Evolutionary conservation across 2,113 vertebrate species (phyloP), one percentile per base, ranked within the genome.

Genomic region (Ancistrus triradiatus): DNA sequence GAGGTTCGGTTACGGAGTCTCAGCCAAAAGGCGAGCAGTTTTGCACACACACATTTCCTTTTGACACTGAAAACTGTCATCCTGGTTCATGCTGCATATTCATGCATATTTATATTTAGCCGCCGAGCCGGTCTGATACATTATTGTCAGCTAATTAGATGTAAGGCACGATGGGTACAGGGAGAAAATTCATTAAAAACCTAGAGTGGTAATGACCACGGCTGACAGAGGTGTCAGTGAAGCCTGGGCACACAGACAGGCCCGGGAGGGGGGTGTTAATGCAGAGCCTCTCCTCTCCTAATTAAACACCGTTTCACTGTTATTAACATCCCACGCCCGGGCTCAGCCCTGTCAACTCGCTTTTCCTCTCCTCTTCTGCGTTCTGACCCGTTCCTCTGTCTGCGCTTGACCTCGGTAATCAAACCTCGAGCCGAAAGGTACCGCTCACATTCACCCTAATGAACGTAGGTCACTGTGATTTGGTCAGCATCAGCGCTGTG

Each of bases 101-200:
- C 95, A 96, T 95, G 93, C 93, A 93, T 87, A 89, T 88, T 89
- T 97, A 97, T 97, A 95, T 95, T 95, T 95, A 93, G 91, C 91
- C 87, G 71, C 78, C 79, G 89, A 88, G 84, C 82, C 82, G 87
- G 87, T 90, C 91, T 87, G 87, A 90, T 93, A 93, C 92, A 92
- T 95, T 95, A 97, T 95, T 98, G 92, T 94, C 93, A 95, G 93
- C 92, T 97, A 97, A 97, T 95, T 97, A 95, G 93, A 93, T 95
- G 92, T 92, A 92, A 93, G 90, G 89, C 35, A 81, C 93, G 89
- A 89, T 88, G 87, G 81, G 91, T 91, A 90, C 89, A 91, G 91
- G 92, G 85, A 89, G 85, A 89, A 95, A 98, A 87, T 94, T 97
- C 93, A 95, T 97, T 93, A 98, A 95, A 94, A 93, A 58, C 9